These are phyloP conservation scores for Calephelis nemesis DNA, from an alignment of 1,140 invertebrate genomes.

Conservation along the genomic window DNA sequence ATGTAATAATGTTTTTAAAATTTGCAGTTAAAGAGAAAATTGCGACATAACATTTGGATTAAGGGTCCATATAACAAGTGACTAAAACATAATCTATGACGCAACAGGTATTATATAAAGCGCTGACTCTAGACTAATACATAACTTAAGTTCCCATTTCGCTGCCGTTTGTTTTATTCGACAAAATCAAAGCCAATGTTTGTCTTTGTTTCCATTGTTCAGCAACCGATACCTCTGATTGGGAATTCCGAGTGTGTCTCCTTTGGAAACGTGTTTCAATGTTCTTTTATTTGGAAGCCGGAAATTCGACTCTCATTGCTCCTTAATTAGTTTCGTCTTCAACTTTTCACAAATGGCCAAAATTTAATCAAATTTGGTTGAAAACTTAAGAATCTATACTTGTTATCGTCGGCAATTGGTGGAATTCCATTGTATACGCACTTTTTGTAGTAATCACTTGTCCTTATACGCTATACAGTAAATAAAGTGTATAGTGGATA, in stretches of 20 bases:
- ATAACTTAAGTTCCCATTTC: background rate
- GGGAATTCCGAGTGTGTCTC: conserved; percentile 12
- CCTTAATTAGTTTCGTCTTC: background rate
- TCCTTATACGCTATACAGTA: no score
- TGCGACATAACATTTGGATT: no score
- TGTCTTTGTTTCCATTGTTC: conserved; percentile 15
- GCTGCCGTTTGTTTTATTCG: conserved; percentile 9
- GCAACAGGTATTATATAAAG: background rate
- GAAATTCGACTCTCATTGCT: background rate
- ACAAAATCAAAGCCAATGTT: conserved; percentile 13
- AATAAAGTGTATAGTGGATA: no score
- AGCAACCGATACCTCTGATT: conserved; percentile 9
- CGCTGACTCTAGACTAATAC: background rate
- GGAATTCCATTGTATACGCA: no score
- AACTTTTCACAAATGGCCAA: background rate
- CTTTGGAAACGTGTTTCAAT: conserved; percentile 10
- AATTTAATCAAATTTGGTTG: background rate
- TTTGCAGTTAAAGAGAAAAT: no score
- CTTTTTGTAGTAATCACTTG: no score
- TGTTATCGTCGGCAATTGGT: no score
- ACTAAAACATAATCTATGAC: no score
- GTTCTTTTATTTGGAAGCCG: conserved; percentile 1
- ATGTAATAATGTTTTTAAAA: no score
- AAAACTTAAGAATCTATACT: no score
- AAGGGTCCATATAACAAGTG: no score